Evolutionary conservation across 2,113 vertebrate genomes (phyloP).

Genomic region (Charadrius vociferus): DNA sequence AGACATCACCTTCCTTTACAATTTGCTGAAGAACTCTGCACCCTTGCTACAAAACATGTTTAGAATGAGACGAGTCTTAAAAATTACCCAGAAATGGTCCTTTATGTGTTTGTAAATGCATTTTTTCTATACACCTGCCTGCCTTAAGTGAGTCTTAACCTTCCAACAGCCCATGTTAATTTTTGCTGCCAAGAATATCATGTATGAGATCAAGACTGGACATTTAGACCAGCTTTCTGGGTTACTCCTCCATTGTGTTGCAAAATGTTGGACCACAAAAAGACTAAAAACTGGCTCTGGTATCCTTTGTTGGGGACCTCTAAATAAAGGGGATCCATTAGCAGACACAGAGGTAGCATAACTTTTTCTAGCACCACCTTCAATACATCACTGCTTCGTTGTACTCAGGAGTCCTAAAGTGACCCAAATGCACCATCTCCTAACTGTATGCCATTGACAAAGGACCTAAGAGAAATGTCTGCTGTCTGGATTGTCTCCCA

Average conservation of each 20-base stretch:
- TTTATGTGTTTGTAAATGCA: not conserved
- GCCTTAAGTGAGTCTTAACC: not conserved
- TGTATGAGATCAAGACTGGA: not conserved
- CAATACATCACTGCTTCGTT: not conserved
- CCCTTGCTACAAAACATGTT: not conserved
- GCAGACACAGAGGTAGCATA: not conserved
- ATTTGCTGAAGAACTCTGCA: not conserved
- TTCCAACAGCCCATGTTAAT: not conserved
- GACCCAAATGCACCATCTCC: not conserved
- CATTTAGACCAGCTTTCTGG: not conserved
- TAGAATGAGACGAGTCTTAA: not conserved
- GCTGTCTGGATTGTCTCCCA: not conserved
- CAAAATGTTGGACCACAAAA: not conserved
- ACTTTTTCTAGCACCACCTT: not conserved
- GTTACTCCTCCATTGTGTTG: not conserved
- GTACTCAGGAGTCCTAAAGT: not conserved
- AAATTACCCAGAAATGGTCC: not conserved
- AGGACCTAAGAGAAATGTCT: not conserved
- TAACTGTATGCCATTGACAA: not conserved
- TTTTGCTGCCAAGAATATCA: not conserved
- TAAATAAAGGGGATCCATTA: not conserved
- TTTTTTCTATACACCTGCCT: not conserved
- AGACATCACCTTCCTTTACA: not conserved
- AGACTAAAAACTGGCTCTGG: not conserved
- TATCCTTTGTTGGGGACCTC: not conserved